A percentile compares a stretch with the other conserved stretches of the same genome.
These are phyloP conservation scores for Manacus vitellinus DNA, from an alignment of 2,113 vertebrate species.

Conservation along the genomic window DNA sequence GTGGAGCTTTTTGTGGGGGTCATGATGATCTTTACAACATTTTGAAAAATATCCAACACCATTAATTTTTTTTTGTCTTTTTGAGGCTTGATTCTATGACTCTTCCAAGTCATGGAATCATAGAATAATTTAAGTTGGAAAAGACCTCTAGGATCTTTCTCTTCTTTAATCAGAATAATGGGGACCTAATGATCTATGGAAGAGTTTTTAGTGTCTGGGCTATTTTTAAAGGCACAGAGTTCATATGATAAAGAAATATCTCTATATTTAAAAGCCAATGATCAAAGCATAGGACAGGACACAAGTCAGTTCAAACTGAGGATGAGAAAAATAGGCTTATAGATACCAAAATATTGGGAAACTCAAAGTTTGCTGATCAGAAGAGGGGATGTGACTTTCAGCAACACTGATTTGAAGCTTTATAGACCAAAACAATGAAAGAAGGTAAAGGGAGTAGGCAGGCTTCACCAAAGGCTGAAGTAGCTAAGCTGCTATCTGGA, in stretches of 20 bases:
- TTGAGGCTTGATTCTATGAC: background rate
- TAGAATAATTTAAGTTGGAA: background rate
- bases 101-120: background rate
- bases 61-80: fast-evolving
- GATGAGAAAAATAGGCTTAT: background rate
- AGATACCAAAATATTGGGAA: background rate
- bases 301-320: background rate
- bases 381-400: background rate
- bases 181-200: background rate
- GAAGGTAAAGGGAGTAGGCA: background rate
- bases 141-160: background rate
- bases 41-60: background rate
- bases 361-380: background rate
- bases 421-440: background rate
- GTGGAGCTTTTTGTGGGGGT: background rate
- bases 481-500: background rate
- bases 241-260: background rate
- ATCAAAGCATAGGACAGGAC: background rate
- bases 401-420: background rate
- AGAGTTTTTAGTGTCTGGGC: background rate
- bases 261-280: background rate
- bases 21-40: background rate
- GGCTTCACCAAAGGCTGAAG: background rate
- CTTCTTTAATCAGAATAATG: background rate
- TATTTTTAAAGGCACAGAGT: background rate